Percentiles rank a stretch among this genome's conserved stretches.
phyloP scores from a whole-genome alignment of 2,888 invertebrate genomes.

The Caenorhabditis imperialis region DNA sequence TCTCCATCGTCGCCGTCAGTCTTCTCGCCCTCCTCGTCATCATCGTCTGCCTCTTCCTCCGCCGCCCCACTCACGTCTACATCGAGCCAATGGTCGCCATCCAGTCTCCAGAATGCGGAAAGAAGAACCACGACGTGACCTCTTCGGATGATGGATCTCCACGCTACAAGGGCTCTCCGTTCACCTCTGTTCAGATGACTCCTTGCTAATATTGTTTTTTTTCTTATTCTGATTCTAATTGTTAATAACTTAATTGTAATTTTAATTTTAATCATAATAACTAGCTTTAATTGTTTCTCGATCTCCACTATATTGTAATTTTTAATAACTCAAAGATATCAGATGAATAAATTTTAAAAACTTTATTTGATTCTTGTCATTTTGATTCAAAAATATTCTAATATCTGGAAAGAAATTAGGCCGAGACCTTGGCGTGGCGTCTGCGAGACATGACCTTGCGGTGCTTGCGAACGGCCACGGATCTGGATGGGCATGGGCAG shows the following conservation, averaged over 20 bases:
- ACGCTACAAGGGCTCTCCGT: conserved; percentile 13
- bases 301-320: too few relatives aligned
- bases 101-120: conserved; percentile 12
- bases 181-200: background rate
- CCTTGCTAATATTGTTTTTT: too few relatives aligned
- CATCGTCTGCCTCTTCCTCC: conserved; percentile 1
- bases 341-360: background rate
- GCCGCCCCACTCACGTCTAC: conserved; percentile 4
- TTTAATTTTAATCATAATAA: too few relatives aligned
- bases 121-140: too few relatives aligned
- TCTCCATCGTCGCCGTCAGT: background rate
- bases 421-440: conserved; percentile 43
- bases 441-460: conserved; percentile 37
- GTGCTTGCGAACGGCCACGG: conserved; percentile 39
- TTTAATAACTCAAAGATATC: too few relatives aligned
- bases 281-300: too few relatives aligned
- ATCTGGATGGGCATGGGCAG: conserved; percentile 52
- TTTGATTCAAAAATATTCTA: too few relatives aligned
- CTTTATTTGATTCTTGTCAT: background rate
- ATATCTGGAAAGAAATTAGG: conserved; percentile 18
- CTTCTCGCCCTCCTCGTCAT: conserved; percentile 7
- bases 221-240: too few relatives aligned
- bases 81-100: conserved; percentile 2
- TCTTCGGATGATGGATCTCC: too few relatives aligned
- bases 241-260: too few relatives aligned